phyloP scores from a whole-genome alignment of 2,888 invertebrate genomes.

The Gisinianus flammeolus region DNA sequence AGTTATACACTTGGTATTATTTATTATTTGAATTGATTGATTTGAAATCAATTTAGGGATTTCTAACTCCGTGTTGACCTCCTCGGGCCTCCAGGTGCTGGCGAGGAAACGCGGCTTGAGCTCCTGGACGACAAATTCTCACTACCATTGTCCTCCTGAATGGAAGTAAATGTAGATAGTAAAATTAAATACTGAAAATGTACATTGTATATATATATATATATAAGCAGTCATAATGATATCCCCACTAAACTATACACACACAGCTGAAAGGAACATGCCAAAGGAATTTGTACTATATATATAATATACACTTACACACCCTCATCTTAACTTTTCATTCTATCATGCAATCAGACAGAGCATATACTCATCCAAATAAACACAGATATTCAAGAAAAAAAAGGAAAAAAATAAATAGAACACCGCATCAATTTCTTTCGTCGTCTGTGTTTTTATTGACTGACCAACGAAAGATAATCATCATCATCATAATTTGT shows the following conservation, averaged over 20 bases:
- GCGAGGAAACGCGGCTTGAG: conserved; percentile 54
- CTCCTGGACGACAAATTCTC: conserved; percentile 53
- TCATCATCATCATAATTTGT: no score
- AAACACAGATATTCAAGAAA: background rate
- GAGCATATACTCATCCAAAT: background rate
- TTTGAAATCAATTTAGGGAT: background rate
- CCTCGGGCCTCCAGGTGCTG: conserved; percentile 52
- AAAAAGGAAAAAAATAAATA: background rate
- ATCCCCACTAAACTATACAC: background rate
- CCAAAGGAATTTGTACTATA: background rate
- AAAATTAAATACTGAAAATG: no score
- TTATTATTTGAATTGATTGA: no score
- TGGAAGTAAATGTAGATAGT: no score
- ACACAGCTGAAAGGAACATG: background rate
- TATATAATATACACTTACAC: background rate
- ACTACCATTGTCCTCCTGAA: conserved; percentile 53
- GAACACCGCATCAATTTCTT: background rate
- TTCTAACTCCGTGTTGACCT: conserved; percentile 47
- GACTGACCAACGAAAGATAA: background rate
- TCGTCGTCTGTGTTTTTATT: background rate
- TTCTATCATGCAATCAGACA: background rate
- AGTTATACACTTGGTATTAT: no score
- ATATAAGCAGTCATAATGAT: background rate
- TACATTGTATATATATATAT: conserved; percentile 6
- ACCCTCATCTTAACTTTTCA: no score